A percentile compares a stretch with the other conserved stretches of the same genome.
Conservation (phyloP, 2,113 vertebrate genomes). For the Bufo gargarizans region DNA sequence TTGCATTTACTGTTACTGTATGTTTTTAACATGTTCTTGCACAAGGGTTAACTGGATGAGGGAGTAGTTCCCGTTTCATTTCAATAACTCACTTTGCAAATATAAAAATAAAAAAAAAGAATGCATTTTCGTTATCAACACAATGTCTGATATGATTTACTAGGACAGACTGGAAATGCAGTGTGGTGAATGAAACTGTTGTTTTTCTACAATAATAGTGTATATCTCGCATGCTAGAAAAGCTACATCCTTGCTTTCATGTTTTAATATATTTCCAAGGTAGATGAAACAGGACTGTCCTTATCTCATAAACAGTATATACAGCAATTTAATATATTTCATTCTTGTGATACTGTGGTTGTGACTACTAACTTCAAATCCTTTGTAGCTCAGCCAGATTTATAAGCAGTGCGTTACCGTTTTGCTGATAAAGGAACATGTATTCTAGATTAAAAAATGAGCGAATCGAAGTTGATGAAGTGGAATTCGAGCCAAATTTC, state of each 20-base stretch:
- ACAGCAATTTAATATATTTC: slow-evolving; percentile 29
- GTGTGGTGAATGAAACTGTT: not conserved
- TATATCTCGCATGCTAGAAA: not conserved
- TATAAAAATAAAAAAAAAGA: not conserved
- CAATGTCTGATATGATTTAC: slow-evolving; percentile 21
- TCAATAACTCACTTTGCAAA: not conserved
- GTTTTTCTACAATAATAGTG: not conserved
- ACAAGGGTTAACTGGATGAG: not conserved
- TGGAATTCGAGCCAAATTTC: no score
- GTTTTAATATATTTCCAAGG: slow-evolving; percentile 28
- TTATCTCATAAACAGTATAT: slow-evolving; percentile 12
- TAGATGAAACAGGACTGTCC: slow-evolving; percentile 33
- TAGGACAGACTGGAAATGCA: not conserved
- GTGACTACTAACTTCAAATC: not conserved
- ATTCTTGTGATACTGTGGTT: slow-evolving; percentile 1
- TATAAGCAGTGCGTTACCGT: not conserved
- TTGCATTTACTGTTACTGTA: not conserved
- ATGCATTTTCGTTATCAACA: slow-evolving; percentile 13
- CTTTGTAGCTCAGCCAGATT: not conserved
- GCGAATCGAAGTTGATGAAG: no score
- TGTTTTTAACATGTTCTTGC: not conserved
- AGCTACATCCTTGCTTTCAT: slow-evolving; percentile 4
- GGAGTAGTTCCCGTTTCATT: not conserved
- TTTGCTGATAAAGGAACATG: not conserved
- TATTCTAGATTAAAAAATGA: not conserved